A percentile compares a stretch with the other conserved stretches of the same genome.
Conservation (phyloP, 1,140 invertebrate species). For the roundworm (Caenorhabditis elegans) region DNA sequence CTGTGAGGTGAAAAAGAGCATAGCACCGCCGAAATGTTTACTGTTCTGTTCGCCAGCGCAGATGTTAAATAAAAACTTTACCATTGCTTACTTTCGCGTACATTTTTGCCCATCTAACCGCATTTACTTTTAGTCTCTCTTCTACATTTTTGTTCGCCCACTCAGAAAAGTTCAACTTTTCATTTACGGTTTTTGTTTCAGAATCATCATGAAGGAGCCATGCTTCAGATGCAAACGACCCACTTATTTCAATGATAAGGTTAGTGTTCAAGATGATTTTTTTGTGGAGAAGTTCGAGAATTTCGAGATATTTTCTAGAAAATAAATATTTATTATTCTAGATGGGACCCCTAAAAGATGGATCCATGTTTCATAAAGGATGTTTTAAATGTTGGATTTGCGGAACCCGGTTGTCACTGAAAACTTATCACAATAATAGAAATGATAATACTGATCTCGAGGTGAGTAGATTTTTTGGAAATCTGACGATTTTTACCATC, state of each 20-base stretch:
- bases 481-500: background rate
- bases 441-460: conserved; percentile 65
- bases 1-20: background rate
- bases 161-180: conserved; percentile 3
- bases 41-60: conserved; percentile 27
- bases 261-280: background rate
- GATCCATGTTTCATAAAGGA: conserved; percentile 65
- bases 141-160: conserved; percentile 8
- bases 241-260: conserved; percentile 66
- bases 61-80: conserved; percentile 24
- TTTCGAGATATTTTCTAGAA: no score
- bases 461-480: conserved; percentile 42
- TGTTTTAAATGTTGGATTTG: conserved; percentile 67
- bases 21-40: conserved; percentile 24
- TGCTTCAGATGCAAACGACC: conserved; percentile 66
- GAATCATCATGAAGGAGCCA: conserved; percentile 61
- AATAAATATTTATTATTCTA: background rate
- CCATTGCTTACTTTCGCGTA: conserved; percentile 28
- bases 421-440: conserved; percentile 65
- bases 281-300: background rate
- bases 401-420: conserved; percentile 60
- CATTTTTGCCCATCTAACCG: conserved; percentile 13
- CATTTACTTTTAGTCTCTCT: background rate
- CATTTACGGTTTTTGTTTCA: background rate
- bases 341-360: conserved; percentile 64